phyloP scores from a whole-genome alignment of 2,888 invertebrate species.

The Ophion costatus region DNA sequence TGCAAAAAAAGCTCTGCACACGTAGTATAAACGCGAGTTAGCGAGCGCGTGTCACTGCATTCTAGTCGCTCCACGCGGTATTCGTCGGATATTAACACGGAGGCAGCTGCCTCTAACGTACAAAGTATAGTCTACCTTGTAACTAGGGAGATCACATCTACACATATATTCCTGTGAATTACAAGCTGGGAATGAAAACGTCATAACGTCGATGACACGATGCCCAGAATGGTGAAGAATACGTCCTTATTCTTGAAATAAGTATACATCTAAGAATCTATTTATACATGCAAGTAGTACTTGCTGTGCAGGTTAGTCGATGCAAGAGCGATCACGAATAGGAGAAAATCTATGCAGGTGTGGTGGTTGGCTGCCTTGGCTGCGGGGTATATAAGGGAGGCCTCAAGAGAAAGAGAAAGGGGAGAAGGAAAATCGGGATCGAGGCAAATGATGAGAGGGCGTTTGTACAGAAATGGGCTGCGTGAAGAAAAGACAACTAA shows the following conservation, averaged over 20 bases:
- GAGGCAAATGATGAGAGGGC: constrained; percentile 60
- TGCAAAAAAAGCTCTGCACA: neutral
- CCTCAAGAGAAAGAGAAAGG: constrained; percentile 32
- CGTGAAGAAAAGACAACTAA: too few relatives aligned
- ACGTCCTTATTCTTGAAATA: constrained; percentile 2
- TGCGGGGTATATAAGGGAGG: constrained; percentile 43
- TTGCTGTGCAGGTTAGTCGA: constrained; percentile 55
- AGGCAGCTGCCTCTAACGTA: constrained; percentile 62
- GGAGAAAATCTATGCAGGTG: constrained; percentile 71
- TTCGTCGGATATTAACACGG: constrained; percentile 65
- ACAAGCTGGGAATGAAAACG: neutral
- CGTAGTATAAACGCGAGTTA: neutral
- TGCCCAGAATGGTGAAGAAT: neutral
- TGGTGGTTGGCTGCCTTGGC: constrained; percentile 63
- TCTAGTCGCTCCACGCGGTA: constrained; percentile 19
- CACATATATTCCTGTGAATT: neutral
- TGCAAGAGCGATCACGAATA: constrained; percentile 68
- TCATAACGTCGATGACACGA: neutral
- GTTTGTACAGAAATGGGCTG: constrained; percentile 25
- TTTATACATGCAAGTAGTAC: constrained; percentile 22
- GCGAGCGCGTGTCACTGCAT: constrained; percentile 14
- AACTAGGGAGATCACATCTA: neutral
- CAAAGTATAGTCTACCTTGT: constrained; percentile 13
- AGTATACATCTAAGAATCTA: neutral
- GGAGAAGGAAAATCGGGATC: constrained; percentile 15